These are phyloP conservation scores for Selene dorsalis DNA, from an alignment of 2,797 vertebrate genomes.

Conservation along the genomic window DNA sequence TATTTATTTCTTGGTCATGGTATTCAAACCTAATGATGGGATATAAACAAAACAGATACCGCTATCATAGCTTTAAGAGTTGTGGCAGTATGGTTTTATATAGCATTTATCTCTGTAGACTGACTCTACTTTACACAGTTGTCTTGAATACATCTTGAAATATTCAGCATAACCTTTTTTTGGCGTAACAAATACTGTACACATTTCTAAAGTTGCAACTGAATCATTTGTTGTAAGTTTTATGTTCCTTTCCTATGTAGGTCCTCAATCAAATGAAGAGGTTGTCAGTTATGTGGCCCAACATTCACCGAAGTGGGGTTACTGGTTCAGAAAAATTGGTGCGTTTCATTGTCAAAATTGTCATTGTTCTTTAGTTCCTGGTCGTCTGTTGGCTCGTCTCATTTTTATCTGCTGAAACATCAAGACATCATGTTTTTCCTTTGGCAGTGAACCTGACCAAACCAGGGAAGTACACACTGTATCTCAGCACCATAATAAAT, in stretches of 20 bases:
- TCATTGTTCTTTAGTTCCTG: neutral
- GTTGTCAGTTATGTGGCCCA: constrained; percentile 83
- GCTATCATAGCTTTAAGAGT: too few species aligned
- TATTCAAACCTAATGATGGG: too few species aligned
- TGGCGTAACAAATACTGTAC: neutral
- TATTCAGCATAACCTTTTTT: neutral
- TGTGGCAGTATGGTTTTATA: too few species aligned
- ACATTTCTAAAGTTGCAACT: too few species aligned
- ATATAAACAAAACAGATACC: too few species aligned
- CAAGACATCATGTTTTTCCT: neutral
- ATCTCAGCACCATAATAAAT: constrained; percentile 85
- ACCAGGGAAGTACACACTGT: constrained; percentile 89
- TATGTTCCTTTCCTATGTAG: constrained; percentile 74
- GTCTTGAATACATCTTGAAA: too few species aligned
- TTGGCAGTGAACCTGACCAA: constrained; percentile 84
- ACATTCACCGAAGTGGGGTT: constrained; percentile 85
- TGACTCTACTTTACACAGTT: too few species aligned
- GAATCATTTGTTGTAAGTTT: too few species aligned
- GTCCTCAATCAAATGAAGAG: constrained; percentile 79
- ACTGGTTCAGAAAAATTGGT: constrained; percentile 95
- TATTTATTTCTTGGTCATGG: too few species aligned
- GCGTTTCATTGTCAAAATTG: constrained; percentile 36
- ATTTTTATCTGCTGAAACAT: constrained; percentile 3
- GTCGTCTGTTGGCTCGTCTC: neutral
- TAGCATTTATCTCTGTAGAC: too few species aligned